Evolutionary conservation across 2,797 vertebrate genomes (phyloP).

Genomic region (Steatocranus sp.): DNA sequence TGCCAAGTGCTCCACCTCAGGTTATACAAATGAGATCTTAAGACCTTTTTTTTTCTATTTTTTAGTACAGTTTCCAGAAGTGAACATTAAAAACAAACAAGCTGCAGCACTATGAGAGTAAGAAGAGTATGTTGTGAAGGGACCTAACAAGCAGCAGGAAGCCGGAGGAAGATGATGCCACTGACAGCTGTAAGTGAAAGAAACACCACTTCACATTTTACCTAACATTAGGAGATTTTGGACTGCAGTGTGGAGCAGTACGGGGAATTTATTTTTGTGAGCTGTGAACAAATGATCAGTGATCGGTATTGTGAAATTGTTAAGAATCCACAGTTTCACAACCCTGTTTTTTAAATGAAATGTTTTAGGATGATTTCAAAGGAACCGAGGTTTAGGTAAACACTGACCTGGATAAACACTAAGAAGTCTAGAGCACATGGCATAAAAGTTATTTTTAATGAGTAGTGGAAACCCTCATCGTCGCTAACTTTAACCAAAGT

Average conservation of each 20-base stretch:
- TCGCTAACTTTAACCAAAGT: background rate
- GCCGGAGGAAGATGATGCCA: background rate
- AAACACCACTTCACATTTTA: background rate
- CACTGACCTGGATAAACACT: background rate
- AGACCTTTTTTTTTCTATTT: background rate
- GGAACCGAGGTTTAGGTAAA: background rate
- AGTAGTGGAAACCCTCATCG: background rate
- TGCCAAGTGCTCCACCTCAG: background rate
- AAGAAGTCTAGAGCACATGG: background rate
- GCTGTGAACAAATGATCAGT: background rate
- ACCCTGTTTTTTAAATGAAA: background rate
- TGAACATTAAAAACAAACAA: background rate
- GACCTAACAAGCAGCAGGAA: background rate
- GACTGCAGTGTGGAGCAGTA: background rate
- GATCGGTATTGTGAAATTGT: background rate
- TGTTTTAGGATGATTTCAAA: background rate
- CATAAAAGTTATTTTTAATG: conserved; percentile 4
- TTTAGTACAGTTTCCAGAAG: background rate
- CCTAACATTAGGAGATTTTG: background rate
- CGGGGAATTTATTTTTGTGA: background rate
- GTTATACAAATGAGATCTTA: background rate
- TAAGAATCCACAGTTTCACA: background rate
- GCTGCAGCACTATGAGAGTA: background rate
- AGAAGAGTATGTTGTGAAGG: background rate
- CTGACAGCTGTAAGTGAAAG: background rate